Evolutionary conservation across 2,888 invertebrate species (phyloP), one percentile per base, ranked within the genome.

Genomic region (Arctia plantaginis): DNA sequence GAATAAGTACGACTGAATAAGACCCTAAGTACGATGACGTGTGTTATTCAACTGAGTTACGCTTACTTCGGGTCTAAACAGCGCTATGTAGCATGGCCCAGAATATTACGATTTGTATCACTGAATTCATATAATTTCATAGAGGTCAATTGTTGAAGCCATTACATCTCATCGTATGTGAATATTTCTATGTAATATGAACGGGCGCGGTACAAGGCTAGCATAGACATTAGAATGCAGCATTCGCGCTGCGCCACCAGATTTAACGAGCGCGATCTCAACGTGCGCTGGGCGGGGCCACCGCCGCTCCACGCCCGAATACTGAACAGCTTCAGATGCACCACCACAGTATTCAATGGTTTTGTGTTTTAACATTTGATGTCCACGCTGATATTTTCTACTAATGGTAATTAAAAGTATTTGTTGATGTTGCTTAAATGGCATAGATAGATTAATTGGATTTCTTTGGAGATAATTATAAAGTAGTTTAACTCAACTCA

Each of bases 261-360:
- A 74, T 74, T 74, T 74, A 74, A 74, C 74, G 65, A 74, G 70
- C 66, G 74, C 44, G 69, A 65, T 55, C 69, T 73, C n/a, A 65
- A 20, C 69, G n/a, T n/a, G n/a, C n/a, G n/a, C n/a, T n/a, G 69
- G 70, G 70, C 27, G 62, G 69, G 59, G n/a, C 44, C 27, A 33
- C 51, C 30, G 51, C 47, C 73, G 47, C 15, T 18, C 18, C 59
- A 66, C 33, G 59, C 20, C 6, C 55, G 69, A 51, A 66, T 67
- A 71, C 74, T 67, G 66, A 74, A 33, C 67, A 44, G 59, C 18
- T 66, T 41, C 10, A 41, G 23, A 30, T 44, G 20, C 59, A 41
- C 13, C 41, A 62, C 70, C 30, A n/a, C 51, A 55, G n/a, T 35
- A 69, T 33, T 69, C 51, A 69, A 51, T 69, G 51, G 35, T 35